Evolutionary conservation across 2,888 invertebrate genomes (phyloP).

Genomic region (Caradrina clavipalpis): DNA sequence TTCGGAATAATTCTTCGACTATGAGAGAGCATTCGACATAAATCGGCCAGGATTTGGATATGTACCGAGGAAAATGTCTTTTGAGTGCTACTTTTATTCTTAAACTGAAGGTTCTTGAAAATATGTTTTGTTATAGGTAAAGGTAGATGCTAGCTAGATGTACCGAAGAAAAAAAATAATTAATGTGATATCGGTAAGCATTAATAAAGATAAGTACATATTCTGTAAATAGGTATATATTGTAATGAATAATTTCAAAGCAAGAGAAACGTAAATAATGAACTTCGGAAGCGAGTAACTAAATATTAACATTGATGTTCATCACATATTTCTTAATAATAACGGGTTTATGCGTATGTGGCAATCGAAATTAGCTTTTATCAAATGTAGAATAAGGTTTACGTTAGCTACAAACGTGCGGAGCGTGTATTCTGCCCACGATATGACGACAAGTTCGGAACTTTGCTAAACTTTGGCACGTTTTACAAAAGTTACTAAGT

Average conservation of each 20-base stretch:
- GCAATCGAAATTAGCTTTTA: conserved; percentile 50
- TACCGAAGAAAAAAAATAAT: conserved; percentile 1
- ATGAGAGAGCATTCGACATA: conserved; percentile 37
- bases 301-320: conserved; percentile 65
- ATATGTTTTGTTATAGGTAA: conserved; percentile 12
- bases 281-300: conserved; percentile 51
- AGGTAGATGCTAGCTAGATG: conserved; percentile 8
- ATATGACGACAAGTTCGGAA: conserved; percentile 69
- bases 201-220: conserved; percentile 11
- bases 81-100: conserved; percentile 26
- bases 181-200: conserved; percentile 14
- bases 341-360: conserved; percentile 22
- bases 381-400: conserved; percentile 42
- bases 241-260: conserved; percentile 42
- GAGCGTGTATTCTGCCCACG: conserved; percentile 69
- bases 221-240: conserved; percentile 20
- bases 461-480: conserved; percentile 72
- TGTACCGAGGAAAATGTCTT: conserved; percentile 21
- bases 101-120: neutral
- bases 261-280: conserved; percentile 48
- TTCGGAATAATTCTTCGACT: conserved; percentile 46
- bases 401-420: conserved; percentile 10
- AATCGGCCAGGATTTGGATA: conserved; percentile 44
- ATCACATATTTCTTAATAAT: conserved; percentile 60
- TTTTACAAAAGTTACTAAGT: conserved; percentile 75